These are phyloP conservation scores for Plodia interpunctella DNA, from an alignment of 1,140 invertebrate genomes.

Conservation along the genomic window DNA sequence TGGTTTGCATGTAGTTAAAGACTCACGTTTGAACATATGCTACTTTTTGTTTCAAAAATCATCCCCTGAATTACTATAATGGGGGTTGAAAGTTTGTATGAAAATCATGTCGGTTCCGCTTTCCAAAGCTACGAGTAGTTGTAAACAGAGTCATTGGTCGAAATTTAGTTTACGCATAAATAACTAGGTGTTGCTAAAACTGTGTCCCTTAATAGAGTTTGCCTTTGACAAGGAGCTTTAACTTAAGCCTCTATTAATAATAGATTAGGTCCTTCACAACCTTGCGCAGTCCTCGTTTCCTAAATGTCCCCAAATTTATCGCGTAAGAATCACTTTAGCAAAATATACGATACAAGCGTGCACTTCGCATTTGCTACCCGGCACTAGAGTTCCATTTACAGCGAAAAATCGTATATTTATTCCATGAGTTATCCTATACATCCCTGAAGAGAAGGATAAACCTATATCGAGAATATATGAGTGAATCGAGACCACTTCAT, in stretches of 20 bases:
- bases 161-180: slow-evolving; percentile 7
- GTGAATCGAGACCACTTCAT: background rate
- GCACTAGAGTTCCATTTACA: slow-evolving; percentile 16
- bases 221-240: slow-evolving; percentile 18
- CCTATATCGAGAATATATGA: slow-evolving; percentile 4
- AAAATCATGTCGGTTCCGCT: no score
- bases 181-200: slow-evolving; percentile 18
- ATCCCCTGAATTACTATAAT: no score
- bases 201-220: slow-evolving; percentile 25
- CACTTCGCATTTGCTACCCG: slow-evolving; percentile 20
- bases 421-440: slow-evolving; percentile 19
- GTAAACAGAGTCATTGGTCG: background rate
- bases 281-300: slow-evolving; percentile 28
- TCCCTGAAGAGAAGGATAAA: slow-evolving; percentile 8
- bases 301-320: slow-evolving; percentile 38
- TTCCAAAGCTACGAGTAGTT: no score
- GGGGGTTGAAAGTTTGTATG: no score
- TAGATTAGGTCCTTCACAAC: slow-evolving; percentile 36
- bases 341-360: slow-evolving; percentile 25
- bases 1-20: no score
- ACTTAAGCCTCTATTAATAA: slow-evolving; percentile 38
- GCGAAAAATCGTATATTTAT: slow-evolving; percentile 21
- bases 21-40: no score
- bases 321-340: slow-evolving; percentile 27
- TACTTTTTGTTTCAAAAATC: no score